Evolutionary conservation across 2,888 invertebrate genomes (phyloP).

Genomic region (Dicyrtomina minuta): DNA sequence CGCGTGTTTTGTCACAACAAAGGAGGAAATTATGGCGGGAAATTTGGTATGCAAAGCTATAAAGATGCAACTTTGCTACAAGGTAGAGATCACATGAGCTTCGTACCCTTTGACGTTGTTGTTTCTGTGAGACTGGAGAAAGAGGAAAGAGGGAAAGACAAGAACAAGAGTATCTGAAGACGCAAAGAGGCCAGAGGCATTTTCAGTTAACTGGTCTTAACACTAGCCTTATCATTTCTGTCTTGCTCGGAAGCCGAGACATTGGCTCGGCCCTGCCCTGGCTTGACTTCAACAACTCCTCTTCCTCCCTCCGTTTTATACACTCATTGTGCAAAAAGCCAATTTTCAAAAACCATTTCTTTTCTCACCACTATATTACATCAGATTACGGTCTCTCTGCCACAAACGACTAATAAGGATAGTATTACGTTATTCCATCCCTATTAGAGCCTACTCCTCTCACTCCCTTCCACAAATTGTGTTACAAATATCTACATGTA

Average conservation of each 20-base stretch:
- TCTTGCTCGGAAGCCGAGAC: not conserved
- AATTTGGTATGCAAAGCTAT: no score
- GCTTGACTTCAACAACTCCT: not conserved
- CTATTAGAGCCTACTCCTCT: no score
- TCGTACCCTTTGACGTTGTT: no score
- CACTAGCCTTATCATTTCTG: slow-evolving; percentile 5
- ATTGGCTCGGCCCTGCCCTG: not conserved
- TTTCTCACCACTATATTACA: not conserved
- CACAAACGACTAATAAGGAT: not conserved
- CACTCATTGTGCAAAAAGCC: no score
- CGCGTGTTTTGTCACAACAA: no score
- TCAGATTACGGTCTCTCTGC: not conserved
- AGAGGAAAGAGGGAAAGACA: not conserved
- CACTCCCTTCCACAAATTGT: no score
- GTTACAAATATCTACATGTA: no score
- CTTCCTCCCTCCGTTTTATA: not conserved
- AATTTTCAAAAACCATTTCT: no score
- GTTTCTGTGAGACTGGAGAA: not conserved
- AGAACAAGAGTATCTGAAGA: not conserved
- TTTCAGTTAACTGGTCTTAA: slow-evolving; percentile 11
- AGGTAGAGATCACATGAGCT: no score
- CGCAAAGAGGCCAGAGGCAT: slow-evolving; percentile 5
- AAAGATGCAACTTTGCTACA: no score
- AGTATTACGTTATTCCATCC: no score
- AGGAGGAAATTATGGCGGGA: no score